Conservation (phyloP, 2,888 invertebrate species). For the Gnatocerus cornutus region DNA sequence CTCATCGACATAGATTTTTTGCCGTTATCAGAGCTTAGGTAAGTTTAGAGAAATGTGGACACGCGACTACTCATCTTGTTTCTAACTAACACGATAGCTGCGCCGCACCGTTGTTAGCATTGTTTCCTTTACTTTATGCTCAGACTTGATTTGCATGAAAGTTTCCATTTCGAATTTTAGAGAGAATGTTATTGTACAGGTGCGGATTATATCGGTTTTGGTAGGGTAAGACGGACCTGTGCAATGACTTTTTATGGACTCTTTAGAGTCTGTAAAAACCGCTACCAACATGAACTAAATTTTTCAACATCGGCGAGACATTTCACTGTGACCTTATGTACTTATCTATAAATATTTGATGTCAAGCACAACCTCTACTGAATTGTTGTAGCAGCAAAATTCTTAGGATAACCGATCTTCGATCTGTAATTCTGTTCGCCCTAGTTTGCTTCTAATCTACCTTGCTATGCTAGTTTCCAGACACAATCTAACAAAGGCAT, state of each 20-base stretch:
- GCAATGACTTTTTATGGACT: constrained; percentile 12
- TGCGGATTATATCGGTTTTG: constrained; percentile 11
- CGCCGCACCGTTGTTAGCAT: constrained; percentile 62
- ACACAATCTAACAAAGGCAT: constrained; percentile 95
- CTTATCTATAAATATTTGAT: constrained; percentile 45
- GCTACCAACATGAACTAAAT: constrained; percentile 12
- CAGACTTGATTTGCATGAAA: constrained; percentile 48
- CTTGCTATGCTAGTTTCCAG: constrained; percentile 79
- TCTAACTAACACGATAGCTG: constrained; percentile 57
- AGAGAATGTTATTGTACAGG: constrained; percentile 40
- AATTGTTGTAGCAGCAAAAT: constrained; percentile 52
- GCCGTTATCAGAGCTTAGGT: constrained; percentile 95
- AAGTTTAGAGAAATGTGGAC: constrained; percentile 63
- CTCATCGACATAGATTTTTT: constrained; percentile 95
- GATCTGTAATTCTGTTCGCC: constrained; percentile 53
- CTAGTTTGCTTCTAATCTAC: constrained; percentile 68
- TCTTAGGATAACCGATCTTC: constrained; percentile 50
- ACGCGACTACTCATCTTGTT: constrained; percentile 43
- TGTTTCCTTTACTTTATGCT: constrained; percentile 59
- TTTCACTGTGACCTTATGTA: constrained; percentile 34
- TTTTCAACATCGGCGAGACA: constrained; percentile 2
- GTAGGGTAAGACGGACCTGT: constrained; percentile 21
- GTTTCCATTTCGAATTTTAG: constrained; percentile 44
- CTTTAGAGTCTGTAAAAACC: background rate
- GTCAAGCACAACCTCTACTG: constrained; percentile 56